phyloP scores from a whole-genome alignment of 2,888 invertebrate genomes.

The Busseola fusca region DNA sequence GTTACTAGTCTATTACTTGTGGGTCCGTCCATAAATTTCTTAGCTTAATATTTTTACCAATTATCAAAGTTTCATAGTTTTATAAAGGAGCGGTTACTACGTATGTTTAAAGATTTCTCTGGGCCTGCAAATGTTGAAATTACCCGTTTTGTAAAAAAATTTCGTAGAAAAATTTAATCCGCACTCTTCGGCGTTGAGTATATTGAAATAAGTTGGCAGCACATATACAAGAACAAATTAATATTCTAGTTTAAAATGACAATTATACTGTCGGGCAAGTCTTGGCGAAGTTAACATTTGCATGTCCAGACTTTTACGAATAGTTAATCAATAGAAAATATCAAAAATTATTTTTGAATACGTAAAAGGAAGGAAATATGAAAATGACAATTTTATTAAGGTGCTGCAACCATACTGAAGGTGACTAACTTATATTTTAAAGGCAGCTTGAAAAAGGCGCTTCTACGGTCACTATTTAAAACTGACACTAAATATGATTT shows the following conservation, averaged over 20 bases:
- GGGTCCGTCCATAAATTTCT: constrained; percentile 69
- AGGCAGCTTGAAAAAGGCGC: constrained; percentile 26
- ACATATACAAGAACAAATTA: constrained; percentile 22
- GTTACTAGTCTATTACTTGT: constrained; percentile 67
- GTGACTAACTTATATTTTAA: constrained; percentile 15
- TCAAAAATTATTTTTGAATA: constrained; percentile 47
- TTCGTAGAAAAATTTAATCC: constrained; percentile 1
- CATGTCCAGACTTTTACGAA: constrained; percentile 23
- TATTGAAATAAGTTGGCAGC: not conserved
- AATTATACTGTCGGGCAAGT: not conserved
- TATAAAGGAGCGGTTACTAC: constrained; percentile 60
- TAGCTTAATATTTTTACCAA: constrained; percentile 65
- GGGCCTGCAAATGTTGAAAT: constrained; percentile 19
- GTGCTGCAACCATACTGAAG: constrained; percentile 9
- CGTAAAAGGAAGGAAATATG: constrained; percentile 38
- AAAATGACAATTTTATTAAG: constrained; percentile 22
- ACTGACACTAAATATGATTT: constrained; percentile 10
- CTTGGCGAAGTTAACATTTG: constrained; percentile 26
- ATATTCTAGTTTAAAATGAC: not conserved
- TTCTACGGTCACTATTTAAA: constrained; percentile 18
- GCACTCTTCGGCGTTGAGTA: no score
- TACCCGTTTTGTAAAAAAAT: constrained; percentile 9
- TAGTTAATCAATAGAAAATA: constrained; percentile 39
- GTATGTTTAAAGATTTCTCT: constrained; percentile 46
- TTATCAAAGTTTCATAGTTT: constrained; percentile 62